Evolutionary conservation across 2,797 vertebrate genomes (phyloP), one percentile per base, ranked within the genome.

Genomic region (Helarctos malayanus): DNA sequence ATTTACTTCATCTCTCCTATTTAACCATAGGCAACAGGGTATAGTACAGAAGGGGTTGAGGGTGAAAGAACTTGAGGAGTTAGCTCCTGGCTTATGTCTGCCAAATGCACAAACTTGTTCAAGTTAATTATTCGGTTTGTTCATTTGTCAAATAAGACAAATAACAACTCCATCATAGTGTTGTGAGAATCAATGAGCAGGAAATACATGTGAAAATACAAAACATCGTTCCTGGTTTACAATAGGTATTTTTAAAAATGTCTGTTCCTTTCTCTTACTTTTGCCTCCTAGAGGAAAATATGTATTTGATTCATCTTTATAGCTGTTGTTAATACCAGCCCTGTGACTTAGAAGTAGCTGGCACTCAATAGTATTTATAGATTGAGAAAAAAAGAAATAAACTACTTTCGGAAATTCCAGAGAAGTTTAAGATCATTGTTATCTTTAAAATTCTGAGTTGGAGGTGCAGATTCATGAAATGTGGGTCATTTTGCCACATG

Each of bases 381-480:
- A 76, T 49, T 83, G 16, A 15, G 27, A 35, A 29, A n/a, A 80
- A 61, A 35, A 41, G 38, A 45, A 38, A 47, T 23, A 61, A 65
- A 61, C 7, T 8, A 45, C 8, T 86, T 83, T 75, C 1, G 69
- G 13, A 93, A 94, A 63, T 65, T 6, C 4, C 45, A 59, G 19
- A 75, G 75, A 45, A 19, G 18, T 78, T 82, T 71, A 79, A 94
- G 1, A 23, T 5, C 52, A 87, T 18, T 81, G 7, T 41, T 88
- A 45, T 54, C 47, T 78, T 96, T 7, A 76, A 3, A 83, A 89
- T 75, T 96, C 35, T 92, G 38, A 47, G 12, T 94, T 79, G 71
- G n/a, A 91, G 5, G 1, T 27, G 0, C 27, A 86, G 7, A 75
- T 49, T 93, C 7, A 47, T 76, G 23, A 32, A 88, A 75, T 89